phyloP scores from a whole-genome alignment of 2,888 invertebrate genomes.

The Caradrina clavipalpis region DNA sequence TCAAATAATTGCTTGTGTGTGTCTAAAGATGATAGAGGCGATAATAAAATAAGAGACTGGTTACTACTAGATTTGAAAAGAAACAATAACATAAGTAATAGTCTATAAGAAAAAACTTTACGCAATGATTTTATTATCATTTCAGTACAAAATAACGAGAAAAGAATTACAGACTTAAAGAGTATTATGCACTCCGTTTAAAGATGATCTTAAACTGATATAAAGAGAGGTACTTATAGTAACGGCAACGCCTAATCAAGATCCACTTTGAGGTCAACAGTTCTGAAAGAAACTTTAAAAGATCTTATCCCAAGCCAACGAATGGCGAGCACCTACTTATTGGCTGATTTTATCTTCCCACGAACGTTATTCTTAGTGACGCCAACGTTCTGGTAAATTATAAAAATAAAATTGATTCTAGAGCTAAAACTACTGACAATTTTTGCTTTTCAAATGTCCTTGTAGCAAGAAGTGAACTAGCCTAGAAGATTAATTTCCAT shows the following conservation, averaged over 20 bases:
- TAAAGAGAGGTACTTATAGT: constrained; percentile 53
- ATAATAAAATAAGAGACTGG: background rate
- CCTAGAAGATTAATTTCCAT: background rate
- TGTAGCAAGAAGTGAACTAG: constrained; percentile 1
- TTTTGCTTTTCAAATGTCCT: background rate
- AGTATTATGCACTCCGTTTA: constrained; percentile 1
- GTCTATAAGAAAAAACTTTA: constrained; percentile 1
- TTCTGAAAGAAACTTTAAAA: constrained; percentile 57
- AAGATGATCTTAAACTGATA: constrained; percentile 49
- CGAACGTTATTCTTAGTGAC: constrained; percentile 40
- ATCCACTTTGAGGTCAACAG: constrained; percentile 65
- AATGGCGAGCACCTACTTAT: constrained; percentile 51
- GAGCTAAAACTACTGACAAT: constrained; percentile 1
- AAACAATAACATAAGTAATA: constrained; percentile 1
- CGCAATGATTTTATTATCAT: background rate
- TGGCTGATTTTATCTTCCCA: constrained; percentile 48
- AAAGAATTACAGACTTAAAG: constrained; percentile 15
- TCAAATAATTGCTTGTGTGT: background rate
- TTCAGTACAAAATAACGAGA: background rate
- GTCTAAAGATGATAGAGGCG: background rate
- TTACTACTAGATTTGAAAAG: background rate
- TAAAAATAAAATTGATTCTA: constrained; percentile 31
- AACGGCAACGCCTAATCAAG: constrained; percentile 65
- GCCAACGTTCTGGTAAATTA: constrained; percentile 25
- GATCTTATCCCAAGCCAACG: constrained; percentile 54